Conservation (phyloP, 64 coral and sea anemone genomes). For the Montipora efflorescens region DNA sequence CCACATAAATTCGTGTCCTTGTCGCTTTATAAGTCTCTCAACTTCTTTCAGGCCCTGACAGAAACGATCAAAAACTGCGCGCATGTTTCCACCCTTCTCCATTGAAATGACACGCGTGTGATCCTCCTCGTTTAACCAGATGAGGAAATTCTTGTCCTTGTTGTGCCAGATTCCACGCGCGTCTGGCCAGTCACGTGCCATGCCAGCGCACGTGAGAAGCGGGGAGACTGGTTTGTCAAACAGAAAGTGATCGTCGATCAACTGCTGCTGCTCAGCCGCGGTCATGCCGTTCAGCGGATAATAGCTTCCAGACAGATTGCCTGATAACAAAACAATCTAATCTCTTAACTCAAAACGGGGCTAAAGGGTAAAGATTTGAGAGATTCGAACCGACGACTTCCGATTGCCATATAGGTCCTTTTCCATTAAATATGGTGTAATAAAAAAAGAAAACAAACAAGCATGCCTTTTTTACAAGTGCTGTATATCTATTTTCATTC, state of each 20-base stretch:
- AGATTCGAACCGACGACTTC: too few species aligned
- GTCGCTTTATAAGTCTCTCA: conserved; percentile 92
- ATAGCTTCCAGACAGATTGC: conserved; percentile 88
- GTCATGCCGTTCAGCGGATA: conserved; percentile 98
- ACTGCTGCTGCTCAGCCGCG: conserved; percentile 89
- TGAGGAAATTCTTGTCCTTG: conserved; percentile 91
- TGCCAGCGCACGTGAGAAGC: conserved; percentile 96
- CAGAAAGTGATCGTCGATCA: conserved; percentile 97
- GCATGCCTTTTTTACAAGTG: too few species aligned
- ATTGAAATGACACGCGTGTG: conserved; percentile 99
- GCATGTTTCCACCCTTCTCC: conserved; percentile 97
- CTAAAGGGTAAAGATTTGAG: too few species aligned
- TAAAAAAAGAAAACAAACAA: too few species aligned
- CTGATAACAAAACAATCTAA: conserved; percentile 37
- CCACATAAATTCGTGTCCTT: conserved; percentile 97
- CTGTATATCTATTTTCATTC: too few species aligned
- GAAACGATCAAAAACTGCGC: conserved; percentile 92
- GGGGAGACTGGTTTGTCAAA: conserved; percentile 99
- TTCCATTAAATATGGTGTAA: too few species aligned
- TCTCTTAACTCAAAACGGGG: background rate
- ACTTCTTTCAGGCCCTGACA: conserved; percentile 92
- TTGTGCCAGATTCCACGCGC: conserved; percentile 99
- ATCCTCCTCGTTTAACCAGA: conserved; percentile 99
- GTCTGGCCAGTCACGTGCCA: conserved; percentile 99
- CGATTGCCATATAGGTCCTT: too few species aligned